Evolutionary conservation across 1,140 invertebrate species (phyloP).

Genomic region (Lasaia peninsularis): DNA sequence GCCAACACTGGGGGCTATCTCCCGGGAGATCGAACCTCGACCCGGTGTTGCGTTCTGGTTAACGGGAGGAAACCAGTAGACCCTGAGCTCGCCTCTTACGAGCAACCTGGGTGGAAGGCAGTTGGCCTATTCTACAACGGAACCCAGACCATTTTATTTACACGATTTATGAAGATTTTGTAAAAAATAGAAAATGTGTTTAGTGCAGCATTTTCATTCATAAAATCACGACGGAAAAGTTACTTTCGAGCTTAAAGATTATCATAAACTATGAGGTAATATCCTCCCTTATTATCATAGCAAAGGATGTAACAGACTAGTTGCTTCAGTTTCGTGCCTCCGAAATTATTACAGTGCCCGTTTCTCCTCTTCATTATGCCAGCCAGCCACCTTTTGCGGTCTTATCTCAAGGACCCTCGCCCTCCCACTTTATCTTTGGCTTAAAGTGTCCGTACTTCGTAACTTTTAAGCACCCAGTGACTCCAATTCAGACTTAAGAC

Average conservation of each 20-base stretch:
- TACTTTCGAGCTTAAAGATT: not conserved
- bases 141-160: no score
- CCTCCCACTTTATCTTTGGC: conserved; percentile 43
- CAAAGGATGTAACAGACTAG: conserved; percentile 3
- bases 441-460: conserved; percentile 32
- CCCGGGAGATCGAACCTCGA: no score
- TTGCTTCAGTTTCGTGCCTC: conserved; percentile 22
- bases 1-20: no score
- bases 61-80: no score
- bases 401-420: conserved; percentile 38
- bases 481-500: conserved; percentile 13
- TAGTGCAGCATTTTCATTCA: not conserved
- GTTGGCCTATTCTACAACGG: no score
- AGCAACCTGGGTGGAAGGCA: no score
- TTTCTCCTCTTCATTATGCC: conserved; percentile 36
- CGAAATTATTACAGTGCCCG: conserved; percentile 30
- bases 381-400: conserved; percentile 26
- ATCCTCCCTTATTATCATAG: not conserved
- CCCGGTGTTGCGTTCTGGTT: no score
- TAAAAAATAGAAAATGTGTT: no score
- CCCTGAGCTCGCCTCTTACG: no score
- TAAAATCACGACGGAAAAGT: not conserved
- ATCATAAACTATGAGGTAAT: conserved; percentile 4
- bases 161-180: not conserved
- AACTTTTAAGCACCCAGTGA: conserved; percentile 30